Evolutionary conservation across 1,140 invertebrate species (phyloP), one percentile per base, ranked within the genome.

Genomic region (Drosophila grimshawi): DNA sequence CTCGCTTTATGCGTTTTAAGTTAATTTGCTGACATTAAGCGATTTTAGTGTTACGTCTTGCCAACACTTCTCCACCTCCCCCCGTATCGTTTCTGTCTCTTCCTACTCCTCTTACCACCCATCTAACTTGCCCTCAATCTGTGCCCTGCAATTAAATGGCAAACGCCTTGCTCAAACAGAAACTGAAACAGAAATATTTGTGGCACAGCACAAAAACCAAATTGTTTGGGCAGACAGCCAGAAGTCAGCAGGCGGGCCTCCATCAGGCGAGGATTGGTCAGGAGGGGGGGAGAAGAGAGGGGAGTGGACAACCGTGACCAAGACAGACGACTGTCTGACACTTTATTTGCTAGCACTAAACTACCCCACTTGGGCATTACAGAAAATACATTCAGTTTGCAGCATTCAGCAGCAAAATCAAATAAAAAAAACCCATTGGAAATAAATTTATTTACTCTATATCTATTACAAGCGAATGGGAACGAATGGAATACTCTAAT

Each of bases 1-100:
- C 72, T 68, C 86, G 81, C 86, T 90, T 80, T 90, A 90, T 90
- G 86, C 86, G 86, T 90, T 90, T 90, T 90, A 89, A 90, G 85
- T 89, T 89, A 89, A 89, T 89, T 89, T 89, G 81, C 78, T 81
- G 85, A 90, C 85, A 90, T 89, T 89, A 89, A 73, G 80, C 86
- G 80, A 89, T 89, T 89, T 89, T 75, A 83, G 83, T 86, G 82
- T 72, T 64, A 64, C 70, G 70, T 55, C 8, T 55, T 37, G 53
- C 53, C 53, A 56, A 19, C 39, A 41, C 11, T 19, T 19, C 53
- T 37, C 49, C n/a, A n/a, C n/a, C 45, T 11, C 3, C 19, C 37
- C 8, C 35, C 19, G 32, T n/a, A 56, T 0, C 53, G 19, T 19
- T 1, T 19, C 19, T 19, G 19, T 1, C 19, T 19, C 19, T 19